Percentiles rank a stretch among this genome's conserved stretches.
Conservation (phyloP, 1,140 invertebrate species). For the Lethrus apterus region DNA sequence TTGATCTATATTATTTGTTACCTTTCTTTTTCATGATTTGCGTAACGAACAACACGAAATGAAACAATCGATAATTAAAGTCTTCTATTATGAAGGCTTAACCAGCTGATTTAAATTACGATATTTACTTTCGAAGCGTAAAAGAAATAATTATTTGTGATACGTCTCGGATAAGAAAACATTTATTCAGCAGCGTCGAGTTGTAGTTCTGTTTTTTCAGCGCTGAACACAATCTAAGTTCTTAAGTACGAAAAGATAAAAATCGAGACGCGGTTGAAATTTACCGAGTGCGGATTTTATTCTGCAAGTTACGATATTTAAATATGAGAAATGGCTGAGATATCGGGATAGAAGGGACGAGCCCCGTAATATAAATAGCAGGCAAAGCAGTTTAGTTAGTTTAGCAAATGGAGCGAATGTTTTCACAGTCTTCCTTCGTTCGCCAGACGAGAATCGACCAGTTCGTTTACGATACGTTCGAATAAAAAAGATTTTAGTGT, state of each 20-base stretch:
- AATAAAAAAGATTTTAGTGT: background rate
- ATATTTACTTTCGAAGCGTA: background rate
- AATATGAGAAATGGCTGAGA: conserved; percentile 28
- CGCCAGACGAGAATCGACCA: conserved; percentile 22
- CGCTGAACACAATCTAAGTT: conserved; percentile 1
- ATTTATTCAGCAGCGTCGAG: background rate
- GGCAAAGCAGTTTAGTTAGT: conserved; percentile 44
- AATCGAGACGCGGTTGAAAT: background rate
- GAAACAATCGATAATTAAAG: no score
- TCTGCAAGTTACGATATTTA: conserved; percentile 22
- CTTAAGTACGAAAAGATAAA: no score
- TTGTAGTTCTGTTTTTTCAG: no score
- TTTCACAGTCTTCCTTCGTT: conserved; percentile 35
- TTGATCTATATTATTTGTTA: no score
- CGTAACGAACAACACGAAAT: no score
- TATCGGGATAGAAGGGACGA: conserved; percentile 19
- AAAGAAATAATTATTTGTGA: no score
- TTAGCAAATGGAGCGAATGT: conserved; percentile 43
- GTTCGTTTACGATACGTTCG: conserved; percentile 27
- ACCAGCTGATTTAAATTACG: no score
- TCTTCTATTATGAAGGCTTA: no score
- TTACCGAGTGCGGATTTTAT: background rate
- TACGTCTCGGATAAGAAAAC: background rate
- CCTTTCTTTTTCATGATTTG: no score
- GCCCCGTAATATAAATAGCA: conserved; percentile 40